Evolutionary conservation across 2,113 vertebrate species (phyloP), one percentile per base, ranked within the genome.

Genomic region (Labeo catla): DNA sequence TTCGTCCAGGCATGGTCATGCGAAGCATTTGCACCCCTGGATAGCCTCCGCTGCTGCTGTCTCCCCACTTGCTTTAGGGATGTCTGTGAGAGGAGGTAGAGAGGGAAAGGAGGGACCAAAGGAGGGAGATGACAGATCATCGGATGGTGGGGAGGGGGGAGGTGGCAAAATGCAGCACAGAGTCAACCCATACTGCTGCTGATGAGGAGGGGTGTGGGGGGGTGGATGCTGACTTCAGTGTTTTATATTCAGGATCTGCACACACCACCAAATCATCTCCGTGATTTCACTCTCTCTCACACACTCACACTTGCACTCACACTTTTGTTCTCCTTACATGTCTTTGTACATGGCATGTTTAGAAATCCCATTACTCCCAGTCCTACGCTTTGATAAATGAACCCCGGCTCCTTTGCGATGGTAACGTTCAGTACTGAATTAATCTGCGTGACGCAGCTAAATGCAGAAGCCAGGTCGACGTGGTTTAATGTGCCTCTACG

Each of bases 111-210:
- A 72, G 63, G 85, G 21, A 59, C 45, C 36, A 43, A 85, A 43
- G 79, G 77, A 70, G 61, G 84, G 79, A 86, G 57, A 85, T 72
- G 80, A 16, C 49, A 81, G 45, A 45, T 54, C 50, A 54, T 77
- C 23, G 63, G 23, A 63, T 57, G 77, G n/a, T 81, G 34, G 86
- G 23, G n/a, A 57, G 83, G 43, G 59, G 28, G 43, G 23, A 47
- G 72, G 76, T 77, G 77, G 87, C 85, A 84, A 91, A 90, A 88
- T 93, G 94, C 94, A 94, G 93, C 93, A 92, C 84, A 73, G 61
- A 89, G 90, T 83, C 84, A 13, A 86, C 82, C 87, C 87, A 39
- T 76, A 91, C 89, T 91, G 88, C 90, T 93, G 92, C 91, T 93
- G 92, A 91, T 92, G 90, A 91, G 85, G 89, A 84, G 4, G 8